Evolutionary conservation across 2,888 invertebrate species (phyloP).

Genomic region (Exocentrus adspersus): DNA sequence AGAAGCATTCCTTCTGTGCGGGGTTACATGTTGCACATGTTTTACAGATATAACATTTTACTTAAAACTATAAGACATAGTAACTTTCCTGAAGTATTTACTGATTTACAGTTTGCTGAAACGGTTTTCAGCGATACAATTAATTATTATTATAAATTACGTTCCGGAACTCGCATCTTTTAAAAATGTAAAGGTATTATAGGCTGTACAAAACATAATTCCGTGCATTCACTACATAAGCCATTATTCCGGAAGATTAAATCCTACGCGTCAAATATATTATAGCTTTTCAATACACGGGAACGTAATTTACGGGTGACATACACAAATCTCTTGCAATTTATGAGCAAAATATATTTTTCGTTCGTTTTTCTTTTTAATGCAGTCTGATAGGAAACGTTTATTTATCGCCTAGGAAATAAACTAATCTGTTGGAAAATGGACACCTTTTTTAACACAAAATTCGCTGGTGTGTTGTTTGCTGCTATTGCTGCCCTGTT

Average conservation of each 20-base stretch:
- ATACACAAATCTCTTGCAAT: slow-evolving; percentile 42
- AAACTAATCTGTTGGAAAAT: background rate
- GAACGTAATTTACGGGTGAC: slow-evolving; percentile 48
- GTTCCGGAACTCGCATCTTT: background rate
- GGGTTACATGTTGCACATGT: too few species aligned
- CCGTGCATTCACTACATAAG: slow-evolving; percentile 32
- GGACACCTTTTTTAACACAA: background rate
- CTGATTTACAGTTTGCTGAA: too few species aligned
- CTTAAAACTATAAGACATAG: too few species aligned
- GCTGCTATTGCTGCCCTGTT: too few species aligned
- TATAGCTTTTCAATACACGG: slow-evolving; percentile 50
- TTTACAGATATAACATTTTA: too few species aligned
- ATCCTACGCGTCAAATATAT: slow-evolving; percentile 52
- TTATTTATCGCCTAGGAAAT: slow-evolving; percentile 9
- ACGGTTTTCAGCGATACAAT: too few species aligned
- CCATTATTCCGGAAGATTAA: slow-evolving; percentile 47
- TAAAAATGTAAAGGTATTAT: slow-evolving; percentile 20
- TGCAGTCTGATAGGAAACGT: background rate
- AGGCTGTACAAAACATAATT: slow-evolving; percentile 17
- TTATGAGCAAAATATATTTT: slow-evolving; percentile 39
- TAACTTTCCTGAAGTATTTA: too few species aligned
- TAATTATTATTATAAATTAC: background rate
- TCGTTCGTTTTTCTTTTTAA: slow-evolving; percentile 33
- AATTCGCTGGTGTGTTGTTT: too few species aligned
- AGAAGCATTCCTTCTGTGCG: background rate